Percentiles rank a stretch among this genome's conserved stretches.
Conservation (phyloP, 2,113 vertebrate genomes). For the Hyperopisus bebe region DNA sequence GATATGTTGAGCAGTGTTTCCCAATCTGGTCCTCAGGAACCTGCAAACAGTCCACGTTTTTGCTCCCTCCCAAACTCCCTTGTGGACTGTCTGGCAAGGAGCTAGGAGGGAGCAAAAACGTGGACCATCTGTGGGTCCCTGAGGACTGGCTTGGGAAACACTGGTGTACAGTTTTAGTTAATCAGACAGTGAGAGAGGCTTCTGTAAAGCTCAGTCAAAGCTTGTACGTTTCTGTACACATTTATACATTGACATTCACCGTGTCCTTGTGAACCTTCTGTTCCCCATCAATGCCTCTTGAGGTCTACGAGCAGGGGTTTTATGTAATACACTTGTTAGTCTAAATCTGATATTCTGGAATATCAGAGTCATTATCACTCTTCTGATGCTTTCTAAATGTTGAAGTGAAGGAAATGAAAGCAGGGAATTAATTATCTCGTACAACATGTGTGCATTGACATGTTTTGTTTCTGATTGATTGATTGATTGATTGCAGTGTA, state of each 20-base stretch:
- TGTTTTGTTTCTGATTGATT: neutral
- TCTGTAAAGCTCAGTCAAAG: neutral
- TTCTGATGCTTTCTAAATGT: neutral
- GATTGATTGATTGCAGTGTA: neutral
- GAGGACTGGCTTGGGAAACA: neutral
- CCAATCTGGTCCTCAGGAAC: neutral
- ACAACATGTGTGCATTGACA: neutral
- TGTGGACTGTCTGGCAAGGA: neutral
- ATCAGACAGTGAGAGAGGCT: neutral
- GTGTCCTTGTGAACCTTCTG: neutral
- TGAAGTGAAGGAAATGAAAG: conserved; percentile 5
- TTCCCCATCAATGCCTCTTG: neutral
- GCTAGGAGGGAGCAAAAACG: neutral
- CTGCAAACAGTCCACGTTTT: neutral
- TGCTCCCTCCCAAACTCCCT: neutral
- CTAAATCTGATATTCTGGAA: conserved; percentile 15
- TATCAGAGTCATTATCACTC: neutral
- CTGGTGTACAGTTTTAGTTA: neutral
- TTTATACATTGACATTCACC: neutral
- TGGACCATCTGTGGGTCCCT: neutral
- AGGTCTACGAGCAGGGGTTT: neutral
- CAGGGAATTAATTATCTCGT: neutral
- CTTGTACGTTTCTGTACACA: neutral
- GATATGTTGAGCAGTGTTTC: neutral
- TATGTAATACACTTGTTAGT: neutral